Base-by-base conservation (phyloP, 2,888 invertebrate genomes). In the Microplitis manilae region DNA sequence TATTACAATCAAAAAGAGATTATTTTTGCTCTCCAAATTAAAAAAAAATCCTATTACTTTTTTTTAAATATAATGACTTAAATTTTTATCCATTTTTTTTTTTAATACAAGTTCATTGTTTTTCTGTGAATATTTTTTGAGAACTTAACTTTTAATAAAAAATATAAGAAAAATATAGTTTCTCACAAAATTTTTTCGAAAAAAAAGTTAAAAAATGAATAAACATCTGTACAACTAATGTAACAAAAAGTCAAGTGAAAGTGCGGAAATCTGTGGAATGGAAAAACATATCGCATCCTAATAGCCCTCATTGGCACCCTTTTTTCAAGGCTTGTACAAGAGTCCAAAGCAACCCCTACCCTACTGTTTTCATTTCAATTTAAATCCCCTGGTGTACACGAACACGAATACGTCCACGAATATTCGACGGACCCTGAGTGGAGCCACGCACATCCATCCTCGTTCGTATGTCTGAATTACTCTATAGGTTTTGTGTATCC, bases 221-320 rank as follows among this genome's bases (percentile, higher is more conserved):
- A 71, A 30, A 30, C 30, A 30, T 30, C 30, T 38, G 15, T 7
- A 30, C 13, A 30, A 69, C 7, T n/a, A 6, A 40, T 20, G 38
- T 68, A 9, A n/a, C 15, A 38, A 65, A 62, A 68, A 68, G 68
- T 79, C 75, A 78, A 75, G 77, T 79, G 67, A 68, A 78, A 76
- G 77, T 79, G 70, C 71, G 79, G 79, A 87, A 87, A 86, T 87
- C 87, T 84, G 86, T 83, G 81, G 74, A 86, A 85, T 87, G 83
- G 87, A 86, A 89, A 88, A 88, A 88, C 88, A 88, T 89, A 90
- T 89, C 90, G 88, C 87, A 85, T 86, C 87, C 89, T 90, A 90
- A 90, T 90, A 89, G 87, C 87, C 88, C 88, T 89, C 89, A 90
- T 90, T 90, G 88, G 86, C 87, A 87, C 86, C 86, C 88, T 84